Evolutionary conservation across 2,888 invertebrate genomes (phyloP), one percentile per base, ranked within the genome.

Genomic region (Abscondita cerata): DNA sequence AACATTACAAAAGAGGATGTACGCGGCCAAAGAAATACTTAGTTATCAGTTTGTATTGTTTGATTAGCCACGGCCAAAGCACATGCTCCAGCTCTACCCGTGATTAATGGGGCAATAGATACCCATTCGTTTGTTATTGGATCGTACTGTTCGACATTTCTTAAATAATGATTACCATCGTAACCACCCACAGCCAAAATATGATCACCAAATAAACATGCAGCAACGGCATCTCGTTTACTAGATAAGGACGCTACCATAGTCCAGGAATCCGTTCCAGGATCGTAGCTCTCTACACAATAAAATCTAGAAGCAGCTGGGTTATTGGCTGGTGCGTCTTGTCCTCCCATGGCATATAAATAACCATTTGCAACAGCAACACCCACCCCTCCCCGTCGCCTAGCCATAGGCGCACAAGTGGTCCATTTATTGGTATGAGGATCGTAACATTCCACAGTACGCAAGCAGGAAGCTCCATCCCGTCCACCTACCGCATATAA

Each of bases 401-500:
- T 86, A 38, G 90, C 88, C 93, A 97, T 94, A 2, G 95, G 91
- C 31, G 95, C 91, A 76, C 93, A 91, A 66, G 89, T 85, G 34
- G 89, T 89, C 96, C 96, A 91, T 72, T 87, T 88, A 76, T 91
- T 89, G 8, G 88, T 89, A 75, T 89, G 89, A 0, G 90, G 90
- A 75, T 86, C 85, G 67, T 85, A 86, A 67, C 91, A 91, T 83
- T 97, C 97, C 0, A 96, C 93, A 31, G 94, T 92, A 70, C 91
- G 87, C 67, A 97, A 86, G 75, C 96, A 96, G 1, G 93, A 91
- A 67, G 92, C 91, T 47, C 95, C 94, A 81, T 97, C 96, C 54
- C 96, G 87, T 0, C 96, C 96, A 40, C 96, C 96, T 44, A 95
- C 95, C 2, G 95, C 96, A 82, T 93, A 96, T 64, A 97, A 83